Percentiles rank a stretch among this genome's conserved stretches.
Conservation (phyloP, 30 jellyfish, hydroid and myxozoan genomes). For the Phacellophora camtschatica region DNA sequence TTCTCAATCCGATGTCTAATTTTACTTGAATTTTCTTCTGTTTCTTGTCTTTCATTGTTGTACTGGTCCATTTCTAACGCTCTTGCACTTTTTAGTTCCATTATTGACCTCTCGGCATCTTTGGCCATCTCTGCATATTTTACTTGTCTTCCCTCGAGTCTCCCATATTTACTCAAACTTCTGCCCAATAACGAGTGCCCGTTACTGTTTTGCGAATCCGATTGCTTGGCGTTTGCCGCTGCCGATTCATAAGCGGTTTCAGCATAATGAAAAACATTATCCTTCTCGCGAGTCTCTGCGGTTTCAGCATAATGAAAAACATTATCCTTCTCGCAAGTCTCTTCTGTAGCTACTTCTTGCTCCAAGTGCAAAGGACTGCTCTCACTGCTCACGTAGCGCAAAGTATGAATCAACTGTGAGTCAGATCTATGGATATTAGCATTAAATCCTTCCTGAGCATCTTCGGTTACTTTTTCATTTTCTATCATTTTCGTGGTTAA, state of each 20-base stretch:
- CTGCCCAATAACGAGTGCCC: neutral
- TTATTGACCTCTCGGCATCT: conserved; percentile 54
- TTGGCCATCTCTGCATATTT: conserved; percentile 24
- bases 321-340: neutral
- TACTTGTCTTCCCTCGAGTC: conserved; percentile 26
- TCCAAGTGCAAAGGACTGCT: conserved; percentile 66
- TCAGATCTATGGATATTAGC: too few species aligned
- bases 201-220: neutral
- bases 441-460: neutral
- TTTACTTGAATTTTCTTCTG: neutral
- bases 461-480: conserved; percentile 41
- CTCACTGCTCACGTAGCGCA: conserved; percentile 43
- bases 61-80: conserved; percentile 52
- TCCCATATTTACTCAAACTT: conserved; percentile 51
- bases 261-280: neutral
- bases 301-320: neutral
- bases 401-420: conserved; percentile 44
- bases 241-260: conserved; percentile 46
- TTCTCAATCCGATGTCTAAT: conserved; percentile 30
- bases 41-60: conserved; percentile 23
- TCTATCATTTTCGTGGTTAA: conserved; percentile 32
- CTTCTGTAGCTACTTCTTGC: conserved; percentile 1
- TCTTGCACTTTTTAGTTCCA: conserved; percentile 67
- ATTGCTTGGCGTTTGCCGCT: neutral
- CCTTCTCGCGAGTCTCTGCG: neutral